Base-by-base conservation (phyloP, 23 tunicate species). In the Aplidium turbinatum region DNA sequence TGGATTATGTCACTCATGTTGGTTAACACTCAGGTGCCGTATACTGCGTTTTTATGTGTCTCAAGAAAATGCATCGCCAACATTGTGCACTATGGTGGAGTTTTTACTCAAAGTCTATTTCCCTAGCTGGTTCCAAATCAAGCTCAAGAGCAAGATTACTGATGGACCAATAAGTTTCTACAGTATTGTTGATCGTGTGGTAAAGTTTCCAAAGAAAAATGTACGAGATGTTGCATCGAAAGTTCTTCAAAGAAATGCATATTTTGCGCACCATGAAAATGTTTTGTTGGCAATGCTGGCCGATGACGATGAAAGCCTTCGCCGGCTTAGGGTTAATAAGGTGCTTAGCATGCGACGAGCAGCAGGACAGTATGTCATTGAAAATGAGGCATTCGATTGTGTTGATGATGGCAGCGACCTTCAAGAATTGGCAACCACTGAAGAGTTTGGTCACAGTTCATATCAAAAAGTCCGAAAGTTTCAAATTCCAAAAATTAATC, bases 191-290 rank as follows among this genome's bases (percentile, higher is more conserved):
- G 47, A 60, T 13, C 16, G 82, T 21, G 54, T 40, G 20, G 2
- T 19, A 1, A 36, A 36, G 33, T 63, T 65, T 60, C 35, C 75
- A 35, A 61, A 76, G 57, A 64, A 24, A 62, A 47, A 39, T 11
- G 42, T 65, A 21, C 26, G 71, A 61, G 34, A 38, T 34, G 21
- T 18, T 27, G 82, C 82, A 23, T 26, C 64, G 19, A 22, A 4
- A 32, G 33, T 21, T 6, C 13, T 74, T 31, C 53, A 38, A 58
- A 33, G 55, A 36, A 65, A 76, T 38, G 31, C 75, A 47, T 76
- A 36, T 38, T 76, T 76, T 64, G 82, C 82, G 18, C 82, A 40
- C 68, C 82, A 38, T 19, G 57, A 76, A 60, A 76, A 76, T 64
- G 57, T 76, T 21, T 57, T 64, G 54, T 35, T 76, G 25, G 74